Percentiles rank a stretch among this genome's conserved stretches.
phyloP scores from a whole-genome alignment of 1,140 invertebrate genomes.

The Saxidomus purpurata region DNA sequence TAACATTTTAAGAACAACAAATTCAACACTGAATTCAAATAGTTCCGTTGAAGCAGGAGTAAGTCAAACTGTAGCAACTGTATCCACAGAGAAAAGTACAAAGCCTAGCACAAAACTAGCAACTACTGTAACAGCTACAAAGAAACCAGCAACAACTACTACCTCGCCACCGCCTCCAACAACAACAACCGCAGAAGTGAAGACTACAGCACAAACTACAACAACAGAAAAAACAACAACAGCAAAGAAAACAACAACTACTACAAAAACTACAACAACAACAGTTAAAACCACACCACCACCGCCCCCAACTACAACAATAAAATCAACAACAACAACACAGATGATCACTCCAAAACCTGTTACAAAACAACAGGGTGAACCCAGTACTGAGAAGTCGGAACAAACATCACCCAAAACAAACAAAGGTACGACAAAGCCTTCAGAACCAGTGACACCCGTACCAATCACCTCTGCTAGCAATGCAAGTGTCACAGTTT shows the following conservation, averaged over 20 bases:
- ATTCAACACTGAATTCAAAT: constrained; percentile 1
- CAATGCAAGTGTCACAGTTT: background rate
- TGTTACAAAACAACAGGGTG: background rate
- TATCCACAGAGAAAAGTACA: background rate
- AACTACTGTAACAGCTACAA: constrained; percentile 38
- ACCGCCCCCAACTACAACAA: constrained; percentile 45
- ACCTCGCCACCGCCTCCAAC: constrained; percentile 20
- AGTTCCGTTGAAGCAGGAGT: no score
- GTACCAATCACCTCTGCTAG: background rate
- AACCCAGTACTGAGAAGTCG: no score
- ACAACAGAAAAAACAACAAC: constrained; percentile 54
- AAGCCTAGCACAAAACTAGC: background rate
- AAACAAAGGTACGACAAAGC: background rate
- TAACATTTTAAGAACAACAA: background rate
- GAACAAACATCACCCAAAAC: background rate
- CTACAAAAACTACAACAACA: constrained; percentile 59
- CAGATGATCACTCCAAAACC: constrained; percentile 16
- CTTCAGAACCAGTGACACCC: background rate
- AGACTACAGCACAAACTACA: constrained; percentile 48
- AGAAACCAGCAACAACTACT: constrained; percentile 4
- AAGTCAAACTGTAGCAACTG: background rate
- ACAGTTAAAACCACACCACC: constrained; percentile 13
- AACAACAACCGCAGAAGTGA: constrained; percentile 35
- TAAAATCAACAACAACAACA: constrained; percentile 60
- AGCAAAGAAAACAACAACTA: constrained; percentile 24